Base-by-base conservation (phyloP, 2,113 vertebrate species). In the Meleagris gallopavo region DNA sequence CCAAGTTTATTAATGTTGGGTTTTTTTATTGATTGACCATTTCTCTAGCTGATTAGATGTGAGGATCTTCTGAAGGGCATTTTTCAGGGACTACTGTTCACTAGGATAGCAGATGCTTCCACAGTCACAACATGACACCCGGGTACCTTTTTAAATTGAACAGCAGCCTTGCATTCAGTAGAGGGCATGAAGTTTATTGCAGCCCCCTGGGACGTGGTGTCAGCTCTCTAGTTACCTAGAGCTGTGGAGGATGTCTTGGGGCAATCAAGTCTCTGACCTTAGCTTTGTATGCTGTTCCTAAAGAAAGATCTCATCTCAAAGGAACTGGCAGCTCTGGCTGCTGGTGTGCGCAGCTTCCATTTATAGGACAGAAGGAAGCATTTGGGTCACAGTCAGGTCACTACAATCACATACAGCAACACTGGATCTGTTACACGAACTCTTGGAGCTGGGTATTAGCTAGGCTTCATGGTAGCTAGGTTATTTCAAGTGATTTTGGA, bases 121-220 rank as follows among this genome's bases (percentile, higher is more conserved):
- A 1, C 9, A 12, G 40, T 21, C 24, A 0, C 50, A n/a, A 41
- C 34, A 13, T 6, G 55, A 11, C 12, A 5, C 7, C 10, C 10
- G 50, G 29, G 41, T 46, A n/a, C 24, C 40, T 7, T 10, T 29
- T 15, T 2, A 18, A 11, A 30, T 36, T 12, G 52, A 22, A 9
- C 0, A 3, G 27, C 11, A 0, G 5, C 10, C 46, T 34, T 9
- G 43, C 45, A 32, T 52, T 65, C 64, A 34, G 75, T 60, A 6
- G 45, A 43, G 32, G n/a, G 17, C 9, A 16, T 2, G 55, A 41
- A 54, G 52, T 29, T 54, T n/a, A 2, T 3, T 25, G 81, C 55
- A 54, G 61, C 64, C 30, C 36, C 1, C 0, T 6, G 45, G 15
- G 48, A 4, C 5, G 4, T 19, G 1, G 29, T 1, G 1, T 6